Conservation (phyloP, 2,888 invertebrate species). For the Eucriotettix oculatus region DNA sequence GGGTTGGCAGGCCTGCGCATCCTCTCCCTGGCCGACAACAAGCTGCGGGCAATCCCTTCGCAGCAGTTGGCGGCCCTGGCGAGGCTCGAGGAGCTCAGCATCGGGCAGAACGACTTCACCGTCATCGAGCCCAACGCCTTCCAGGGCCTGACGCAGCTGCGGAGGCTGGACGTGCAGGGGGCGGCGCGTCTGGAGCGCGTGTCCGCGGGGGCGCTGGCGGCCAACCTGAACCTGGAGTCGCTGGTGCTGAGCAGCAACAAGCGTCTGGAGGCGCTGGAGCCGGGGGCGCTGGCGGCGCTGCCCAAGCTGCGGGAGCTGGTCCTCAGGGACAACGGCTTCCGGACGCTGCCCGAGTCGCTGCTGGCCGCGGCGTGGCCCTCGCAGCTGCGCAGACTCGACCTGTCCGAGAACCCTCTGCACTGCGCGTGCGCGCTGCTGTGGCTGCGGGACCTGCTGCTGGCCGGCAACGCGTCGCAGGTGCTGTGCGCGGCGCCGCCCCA, state of each 20-base stretch:
- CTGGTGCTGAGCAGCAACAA: constrained; percentile 63
- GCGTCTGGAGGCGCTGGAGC: constrained; percentile 51
- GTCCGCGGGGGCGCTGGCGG: constrained; percentile 60
- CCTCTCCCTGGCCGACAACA: constrained; percentile 66
- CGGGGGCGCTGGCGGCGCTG: constrained; percentile 58
- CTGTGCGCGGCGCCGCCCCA: constrained; percentile 52
- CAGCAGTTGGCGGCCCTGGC: constrained; percentile 46
- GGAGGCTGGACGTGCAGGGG: constrained; percentile 60
- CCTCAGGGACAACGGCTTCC: constrained; percentile 61
- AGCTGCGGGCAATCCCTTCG: constrained; percentile 56
- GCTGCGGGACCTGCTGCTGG: constrained; percentile 55
- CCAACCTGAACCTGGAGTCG: constrained; percentile 66
- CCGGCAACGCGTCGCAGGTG: constrained; percentile 41
- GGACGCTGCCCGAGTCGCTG: constrained; percentile 57
- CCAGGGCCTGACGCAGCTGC: constrained; percentile 53
- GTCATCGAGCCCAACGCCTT: constrained; percentile 56
- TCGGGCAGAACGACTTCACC: constrained; percentile 70
- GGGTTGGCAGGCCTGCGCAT: constrained; percentile 54
- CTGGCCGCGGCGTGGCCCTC: constrained; percentile 67
- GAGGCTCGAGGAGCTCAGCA: constrained; percentile 60
- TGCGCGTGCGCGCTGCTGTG: constrained; percentile 70
- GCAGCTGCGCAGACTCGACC: constrained; percentile 55
- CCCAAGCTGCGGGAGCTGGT: constrained; percentile 63
- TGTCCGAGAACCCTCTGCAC: constrained; percentile 65
- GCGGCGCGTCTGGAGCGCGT: constrained; percentile 54